Evolutionary conservation across 2,888 invertebrate genomes (phyloP).

Genomic region (Drosophila rellima): DNA sequence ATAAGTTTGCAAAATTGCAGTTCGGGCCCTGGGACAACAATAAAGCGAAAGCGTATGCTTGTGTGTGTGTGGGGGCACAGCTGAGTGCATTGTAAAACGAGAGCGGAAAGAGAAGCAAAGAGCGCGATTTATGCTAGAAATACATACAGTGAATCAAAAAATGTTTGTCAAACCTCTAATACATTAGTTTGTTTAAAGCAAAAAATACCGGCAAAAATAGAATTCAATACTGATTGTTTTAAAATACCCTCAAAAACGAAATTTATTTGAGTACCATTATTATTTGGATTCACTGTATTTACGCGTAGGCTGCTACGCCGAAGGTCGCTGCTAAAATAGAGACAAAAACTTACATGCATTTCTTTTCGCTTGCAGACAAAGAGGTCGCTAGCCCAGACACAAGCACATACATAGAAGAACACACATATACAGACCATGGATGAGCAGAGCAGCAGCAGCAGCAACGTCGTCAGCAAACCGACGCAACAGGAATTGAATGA

Average conservation of each 20-base stretch:
- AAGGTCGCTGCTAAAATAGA: conserved; percentile 23
- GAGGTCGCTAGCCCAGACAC: conserved; percentile 13
- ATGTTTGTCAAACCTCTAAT: too few relatives aligned
- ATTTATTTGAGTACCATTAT: not conserved
- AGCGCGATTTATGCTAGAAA: not conserved
- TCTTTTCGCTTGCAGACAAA: conserved; percentile 21
- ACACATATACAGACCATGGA: conserved; percentile 29
- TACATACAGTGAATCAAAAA: not conserved
- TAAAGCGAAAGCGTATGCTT: not conserved
- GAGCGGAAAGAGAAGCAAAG: conserved; percentile 4
- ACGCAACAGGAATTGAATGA: conserved; percentile 4
- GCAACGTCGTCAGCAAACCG: conserved; percentile 17
- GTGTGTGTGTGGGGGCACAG: conserved; percentile 13
- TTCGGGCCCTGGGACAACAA: conserved; percentile 10
- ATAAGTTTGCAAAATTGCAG: conserved; percentile 5
- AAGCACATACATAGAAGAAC: conserved; percentile 2
- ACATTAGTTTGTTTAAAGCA: too few relatives aligned
- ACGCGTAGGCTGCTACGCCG: conserved; percentile 9
- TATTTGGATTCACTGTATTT: not conserved
- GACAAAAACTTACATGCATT: conserved; percentile 21
- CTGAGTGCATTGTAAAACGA: conserved; percentile 16
- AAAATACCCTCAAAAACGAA: not conserved
- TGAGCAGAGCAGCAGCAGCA: conserved; percentile 14
- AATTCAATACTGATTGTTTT: not conserved
- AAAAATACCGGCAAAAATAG: not conserved